phyloP scores from a whole-genome alignment of 2,113 vertebrate species.

The Felis catus region DNA sequence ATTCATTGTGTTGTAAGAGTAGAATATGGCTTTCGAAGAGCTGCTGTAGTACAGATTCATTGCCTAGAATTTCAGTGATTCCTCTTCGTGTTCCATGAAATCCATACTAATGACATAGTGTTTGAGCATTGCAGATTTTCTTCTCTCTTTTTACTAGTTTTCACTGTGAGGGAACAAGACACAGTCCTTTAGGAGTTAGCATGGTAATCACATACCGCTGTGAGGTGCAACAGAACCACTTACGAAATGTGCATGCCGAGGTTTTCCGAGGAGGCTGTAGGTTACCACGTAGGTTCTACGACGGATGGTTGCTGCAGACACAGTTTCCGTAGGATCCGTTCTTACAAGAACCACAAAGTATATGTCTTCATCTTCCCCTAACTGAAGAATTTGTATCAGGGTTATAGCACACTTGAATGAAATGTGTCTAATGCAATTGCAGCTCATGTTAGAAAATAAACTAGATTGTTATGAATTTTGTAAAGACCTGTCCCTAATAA shows the following conservation, averaged over 20 bases:
- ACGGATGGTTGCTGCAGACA: not conserved
- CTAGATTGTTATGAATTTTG: not conserved
- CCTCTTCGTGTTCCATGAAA: not conserved
- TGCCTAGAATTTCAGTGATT: slow-evolving; percentile 8
- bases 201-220: not conserved
- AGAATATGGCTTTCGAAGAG: not conserved
- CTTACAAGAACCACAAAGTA: not conserved
- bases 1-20: slow-evolving; percentile 3
- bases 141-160: not conserved
- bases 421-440: slow-evolving; percentile 33
- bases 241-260: not conserved
- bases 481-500: not conserved
- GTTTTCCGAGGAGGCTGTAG: not conserved
- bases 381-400: slow-evolving; percentile 13
- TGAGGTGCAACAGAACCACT: not conserved
- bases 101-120: not conserved
- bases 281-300: not conserved
- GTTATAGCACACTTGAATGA: slow-evolving; percentile 5
- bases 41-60: not conserved
- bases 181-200: not conserved
- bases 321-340: not conserved
- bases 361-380: not conserved
- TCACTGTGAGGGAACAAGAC: slow-evolving; percentile 9
- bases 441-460: slow-evolving; percentile 29
- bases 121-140: not conserved